Percentiles rank a stretch among this genome's conserved stretches.
Conservation (phyloP, 2,113 vertebrate species). For the Gila orcuttii region DNA sequence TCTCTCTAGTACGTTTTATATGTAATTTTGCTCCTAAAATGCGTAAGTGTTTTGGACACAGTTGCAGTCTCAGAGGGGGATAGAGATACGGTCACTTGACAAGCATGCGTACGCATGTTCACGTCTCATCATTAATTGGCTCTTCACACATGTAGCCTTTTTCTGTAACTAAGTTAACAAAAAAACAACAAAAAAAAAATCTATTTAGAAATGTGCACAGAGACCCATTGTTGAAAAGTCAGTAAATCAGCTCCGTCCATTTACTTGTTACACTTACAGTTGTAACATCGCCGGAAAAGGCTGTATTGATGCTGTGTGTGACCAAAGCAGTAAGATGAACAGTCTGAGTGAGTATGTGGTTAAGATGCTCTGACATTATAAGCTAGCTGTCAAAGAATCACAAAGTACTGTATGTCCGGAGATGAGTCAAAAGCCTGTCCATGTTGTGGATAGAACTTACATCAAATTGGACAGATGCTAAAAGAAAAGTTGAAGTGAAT, state of each 20-base stretch:
- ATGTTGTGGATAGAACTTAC: not conserved
- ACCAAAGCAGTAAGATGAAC: not conserved
- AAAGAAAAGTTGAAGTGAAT: constrained; percentile 31
- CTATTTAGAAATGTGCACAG: not conserved
- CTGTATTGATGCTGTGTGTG: not conserved
- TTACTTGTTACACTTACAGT: not conserved
- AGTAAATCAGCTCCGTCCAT: not conserved
- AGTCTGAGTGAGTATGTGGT: not conserved
- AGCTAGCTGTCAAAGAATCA: not conserved
- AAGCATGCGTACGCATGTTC: not conserved
- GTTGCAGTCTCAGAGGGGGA: not conserved
- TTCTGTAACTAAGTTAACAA: not conserved
- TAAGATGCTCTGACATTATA: not conserved
- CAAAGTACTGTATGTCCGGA: not conserved
- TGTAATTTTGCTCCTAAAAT: not conserved
- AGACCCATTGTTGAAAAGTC: not conserved
- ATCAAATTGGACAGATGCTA: not conserved
- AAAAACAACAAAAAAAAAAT: too few relatives aligned
- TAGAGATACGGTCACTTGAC: not conserved
- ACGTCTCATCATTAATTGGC: not conserved
- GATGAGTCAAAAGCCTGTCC: not conserved
- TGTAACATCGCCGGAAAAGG: not conserved
- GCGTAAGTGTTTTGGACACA: not conserved
- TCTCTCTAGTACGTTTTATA: not conserved
- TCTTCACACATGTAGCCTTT: constrained; percentile 41